These are phyloP conservation scores for Coelogynopora nodosa DNA, from an alignment of 2,888 invertebrate genomes.

Conservation along the genomic window DNA sequence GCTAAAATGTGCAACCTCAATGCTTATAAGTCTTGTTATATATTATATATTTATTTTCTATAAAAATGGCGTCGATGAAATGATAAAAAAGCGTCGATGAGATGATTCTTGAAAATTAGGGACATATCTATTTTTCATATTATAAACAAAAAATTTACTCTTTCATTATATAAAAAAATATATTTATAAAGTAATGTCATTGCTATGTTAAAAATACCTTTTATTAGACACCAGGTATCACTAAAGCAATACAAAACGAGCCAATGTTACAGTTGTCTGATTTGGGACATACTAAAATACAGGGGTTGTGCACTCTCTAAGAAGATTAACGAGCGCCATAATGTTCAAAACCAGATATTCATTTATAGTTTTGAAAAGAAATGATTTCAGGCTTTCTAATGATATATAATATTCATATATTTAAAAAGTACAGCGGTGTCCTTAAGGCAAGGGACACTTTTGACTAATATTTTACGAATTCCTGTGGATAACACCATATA, in stretches of 20 bases:
- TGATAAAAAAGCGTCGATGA: background rate
- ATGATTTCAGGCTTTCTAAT: background rate
- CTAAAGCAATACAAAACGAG: background rate
- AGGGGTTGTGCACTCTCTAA: background rate
- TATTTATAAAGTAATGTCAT: background rate
- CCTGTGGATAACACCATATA: background rate
- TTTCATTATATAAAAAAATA: background rate
- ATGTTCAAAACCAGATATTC: background rate
- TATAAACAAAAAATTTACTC: background rate
- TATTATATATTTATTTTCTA: background rate
- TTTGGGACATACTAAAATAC: background rate
- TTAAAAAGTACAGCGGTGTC: background rate
- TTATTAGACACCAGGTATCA: background rate
- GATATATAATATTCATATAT: background rate
- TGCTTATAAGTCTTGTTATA: background rate
- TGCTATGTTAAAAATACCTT: background rate
- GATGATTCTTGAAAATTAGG: background rate
- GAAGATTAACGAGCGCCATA: background rate
- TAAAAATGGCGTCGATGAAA: background rate
- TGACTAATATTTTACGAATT: background rate
- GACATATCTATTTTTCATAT: background rate
- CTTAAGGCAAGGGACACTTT: background rate
- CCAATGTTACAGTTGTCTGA: background rate
- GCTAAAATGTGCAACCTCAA: background rate
- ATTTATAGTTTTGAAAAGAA: background rate